These are phyloP conservation scores for Thaleichthys pacificus DNA, from an alignment of 2,797 vertebrate species.

Conservation along the genomic window DNA sequence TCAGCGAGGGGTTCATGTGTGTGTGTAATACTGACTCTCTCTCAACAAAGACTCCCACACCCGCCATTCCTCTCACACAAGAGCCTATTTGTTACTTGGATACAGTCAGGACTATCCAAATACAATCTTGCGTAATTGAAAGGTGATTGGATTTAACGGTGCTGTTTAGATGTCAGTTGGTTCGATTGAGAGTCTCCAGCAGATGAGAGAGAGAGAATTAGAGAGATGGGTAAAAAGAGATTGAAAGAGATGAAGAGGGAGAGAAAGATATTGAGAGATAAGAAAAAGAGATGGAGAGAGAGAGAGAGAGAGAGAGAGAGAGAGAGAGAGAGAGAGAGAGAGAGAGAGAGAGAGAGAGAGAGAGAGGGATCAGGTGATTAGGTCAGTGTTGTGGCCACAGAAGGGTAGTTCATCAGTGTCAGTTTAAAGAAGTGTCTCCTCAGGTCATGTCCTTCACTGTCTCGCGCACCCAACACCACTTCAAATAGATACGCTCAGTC, in stretches of 20 bases:
- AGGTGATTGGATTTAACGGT: neutral
- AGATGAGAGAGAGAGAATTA: neutral
- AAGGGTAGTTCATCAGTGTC: neutral
- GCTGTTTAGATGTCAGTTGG: neutral
- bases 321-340: neutral
- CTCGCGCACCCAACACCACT: no score
- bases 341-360: neutral
- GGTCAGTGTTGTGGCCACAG: neutral
- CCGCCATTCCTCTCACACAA: neutral
- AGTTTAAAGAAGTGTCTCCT: neutral
- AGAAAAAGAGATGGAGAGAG: neutral
- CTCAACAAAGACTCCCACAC: neutral
- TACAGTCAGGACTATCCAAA: neutral
- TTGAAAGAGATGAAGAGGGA: neutral
- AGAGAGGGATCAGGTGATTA: neutral
- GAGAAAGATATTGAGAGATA: neutral
- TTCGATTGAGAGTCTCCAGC: neutral
- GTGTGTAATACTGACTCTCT: slow-evolving; percentile 1
- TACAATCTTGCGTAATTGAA: neutral
- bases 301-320: neutral
- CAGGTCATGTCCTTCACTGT: neutral
- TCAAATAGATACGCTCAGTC: neutral
- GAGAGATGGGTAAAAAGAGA: neutral
- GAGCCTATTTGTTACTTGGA: neutral
- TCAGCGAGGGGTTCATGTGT: slow-evolving; percentile 5